phyloP scores from a whole-genome alignment of 2,113 vertebrate species.

The Cathartes aura region DNA sequence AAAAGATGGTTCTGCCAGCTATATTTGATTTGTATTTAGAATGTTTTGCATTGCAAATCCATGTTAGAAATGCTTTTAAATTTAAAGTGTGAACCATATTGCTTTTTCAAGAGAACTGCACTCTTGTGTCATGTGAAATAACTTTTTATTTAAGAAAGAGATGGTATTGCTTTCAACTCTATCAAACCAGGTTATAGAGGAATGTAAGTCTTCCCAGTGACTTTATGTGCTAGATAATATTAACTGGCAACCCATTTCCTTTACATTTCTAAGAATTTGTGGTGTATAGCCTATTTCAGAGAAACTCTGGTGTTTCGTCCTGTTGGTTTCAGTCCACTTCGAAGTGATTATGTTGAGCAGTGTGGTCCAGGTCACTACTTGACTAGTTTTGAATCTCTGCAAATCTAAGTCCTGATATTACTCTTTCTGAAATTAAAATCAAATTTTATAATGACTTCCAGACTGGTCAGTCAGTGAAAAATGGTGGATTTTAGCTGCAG shows the following conservation, averaged over 20 bases:
- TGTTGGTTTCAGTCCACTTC: neutral
- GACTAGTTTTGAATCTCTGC: neutral
- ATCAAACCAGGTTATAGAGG: neutral
- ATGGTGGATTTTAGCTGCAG: neutral
- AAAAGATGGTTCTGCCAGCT: slow-evolving; percentile 33
- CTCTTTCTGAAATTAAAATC: neutral
- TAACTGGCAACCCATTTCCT: slow-evolving; percentile 3
- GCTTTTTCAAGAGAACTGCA: slow-evolving; percentile 14
- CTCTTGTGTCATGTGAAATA: slow-evolving; percentile 12
- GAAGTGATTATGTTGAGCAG: neutral
- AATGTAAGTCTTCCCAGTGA: slow-evolving; percentile 17
- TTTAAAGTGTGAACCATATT: slow-evolving; percentile 33
- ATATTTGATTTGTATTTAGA: slow-evolving; percentile 49
- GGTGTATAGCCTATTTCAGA: neutral
- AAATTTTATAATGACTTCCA: neutral
- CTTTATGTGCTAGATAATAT: neutral
- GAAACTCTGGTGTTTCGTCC: neutral
- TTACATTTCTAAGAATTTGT: neutral
- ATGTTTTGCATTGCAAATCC: slow-evolving; percentile 51
- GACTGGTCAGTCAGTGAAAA: neutral
- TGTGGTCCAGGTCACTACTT: neutral
- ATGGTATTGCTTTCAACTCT: neutral
- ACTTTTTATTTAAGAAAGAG: slow-evolving; percentile 7
- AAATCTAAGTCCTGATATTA: neutral
- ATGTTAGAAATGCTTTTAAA: slow-evolving; percentile 27